Conservation (phyloP, 1,140 invertebrate genomes). For the Nasonia longicornis region DNA sequence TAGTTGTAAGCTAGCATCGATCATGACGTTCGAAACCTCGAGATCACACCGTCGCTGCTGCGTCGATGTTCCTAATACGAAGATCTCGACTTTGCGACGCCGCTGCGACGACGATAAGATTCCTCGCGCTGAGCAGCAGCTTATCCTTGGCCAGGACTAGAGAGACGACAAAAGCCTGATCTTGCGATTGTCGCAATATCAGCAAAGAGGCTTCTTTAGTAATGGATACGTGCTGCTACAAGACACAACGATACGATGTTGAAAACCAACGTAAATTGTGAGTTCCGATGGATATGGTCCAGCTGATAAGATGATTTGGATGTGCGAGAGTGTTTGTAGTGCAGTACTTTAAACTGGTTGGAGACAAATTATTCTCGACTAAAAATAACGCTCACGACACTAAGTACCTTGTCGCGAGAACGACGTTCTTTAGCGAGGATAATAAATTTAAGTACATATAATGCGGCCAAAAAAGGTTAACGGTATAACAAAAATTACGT, state of each 20-base stretch:
- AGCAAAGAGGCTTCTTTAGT: conserved; percentile 7
- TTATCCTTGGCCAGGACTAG: not conserved
- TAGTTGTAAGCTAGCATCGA: not conserved
- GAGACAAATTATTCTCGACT: not conserved
- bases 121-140: not conserved
- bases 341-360: not conserved
- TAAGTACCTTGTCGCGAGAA: not conserved
- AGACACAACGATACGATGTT: conserved; percentile 54
- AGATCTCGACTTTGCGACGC: not conserved
- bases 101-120: not conserved
- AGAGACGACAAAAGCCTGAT: not conserved
- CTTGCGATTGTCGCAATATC: conserved; percentile 4
- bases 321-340: not conserved
- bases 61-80: not conserved
- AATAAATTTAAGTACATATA: too few relatives aligned
- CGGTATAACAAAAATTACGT: not conserved
- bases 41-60: not conserved
- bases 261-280: conserved; percentile 56
- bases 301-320: not conserved
- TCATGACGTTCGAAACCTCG: not conserved
- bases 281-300: conserved; percentile 47
- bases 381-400: too few relatives aligned
- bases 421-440: not conserved
- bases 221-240: conserved; percentile 58
- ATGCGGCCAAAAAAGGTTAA: too few relatives aligned